Conservation (phyloP, 2,888 invertebrate species). For the Toxonevra muliebris region DNA sequence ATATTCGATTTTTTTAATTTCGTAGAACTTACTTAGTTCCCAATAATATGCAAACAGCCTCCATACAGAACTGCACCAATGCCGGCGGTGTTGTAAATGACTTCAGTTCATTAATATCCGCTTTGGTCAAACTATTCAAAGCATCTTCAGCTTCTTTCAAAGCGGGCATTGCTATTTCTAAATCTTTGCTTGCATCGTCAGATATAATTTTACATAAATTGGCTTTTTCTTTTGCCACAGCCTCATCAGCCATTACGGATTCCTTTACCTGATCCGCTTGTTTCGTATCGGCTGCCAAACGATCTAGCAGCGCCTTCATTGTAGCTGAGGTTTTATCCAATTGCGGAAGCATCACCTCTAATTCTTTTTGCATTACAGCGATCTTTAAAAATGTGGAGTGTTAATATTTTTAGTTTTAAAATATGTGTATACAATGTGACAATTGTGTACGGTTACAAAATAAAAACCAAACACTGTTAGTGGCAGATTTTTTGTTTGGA, state of each 20-base stretch:
- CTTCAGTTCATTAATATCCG: conserved; percentile 88
- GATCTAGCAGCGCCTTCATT: conserved; percentile 78
- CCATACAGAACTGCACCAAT: conserved; percentile 89
- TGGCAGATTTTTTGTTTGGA: not conserved
- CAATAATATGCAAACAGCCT: conserved; percentile 86
- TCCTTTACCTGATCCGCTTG: conserved; percentile 83
- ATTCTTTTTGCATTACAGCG: conserved; percentile 84
- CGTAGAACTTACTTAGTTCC: conserved; percentile 77
- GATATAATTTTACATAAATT: conserved; percentile 84
- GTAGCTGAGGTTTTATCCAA: conserved; percentile 80
- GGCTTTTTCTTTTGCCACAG: conserved; percentile 85
- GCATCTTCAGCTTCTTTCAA: conserved; percentile 86
- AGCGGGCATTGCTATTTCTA: conserved; percentile 87
- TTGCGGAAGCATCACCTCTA: conserved; percentile 82
- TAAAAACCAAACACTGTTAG: not conserved
- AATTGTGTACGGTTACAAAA: not conserved
- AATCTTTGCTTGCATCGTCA: conserved; percentile 87
- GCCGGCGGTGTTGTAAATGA: conserved; percentile 90
- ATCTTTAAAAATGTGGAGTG: conserved; percentile 64
- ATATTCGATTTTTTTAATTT: not conserved
- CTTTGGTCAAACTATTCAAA: conserved; percentile 85
- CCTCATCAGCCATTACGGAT: conserved; percentile 84
- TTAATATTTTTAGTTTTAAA: not conserved
- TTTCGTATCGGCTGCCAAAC: conserved; percentile 80
- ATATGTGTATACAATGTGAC: not conserved